Conservation (phyloP, 2,888 invertebrate species). For the Eupithecia insigniata region DNA sequence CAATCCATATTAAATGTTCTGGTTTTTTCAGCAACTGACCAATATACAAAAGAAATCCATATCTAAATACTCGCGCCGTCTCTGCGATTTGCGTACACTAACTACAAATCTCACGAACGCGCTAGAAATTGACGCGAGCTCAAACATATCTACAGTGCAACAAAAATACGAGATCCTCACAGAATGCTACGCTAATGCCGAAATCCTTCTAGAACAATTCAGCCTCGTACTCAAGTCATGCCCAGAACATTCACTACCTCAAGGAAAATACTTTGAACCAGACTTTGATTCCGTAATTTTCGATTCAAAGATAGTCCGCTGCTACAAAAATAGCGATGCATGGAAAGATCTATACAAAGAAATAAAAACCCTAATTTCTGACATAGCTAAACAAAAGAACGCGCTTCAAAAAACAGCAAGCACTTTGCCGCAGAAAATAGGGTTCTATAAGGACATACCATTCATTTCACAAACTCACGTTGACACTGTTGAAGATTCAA, state of each 20-base stretch:
- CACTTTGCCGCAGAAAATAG: slow-evolving; percentile 63
- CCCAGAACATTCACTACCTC: slow-evolving; percentile 59
- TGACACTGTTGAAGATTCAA: slow-evolving; percentile 64
- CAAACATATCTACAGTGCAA: slow-evolving; percentile 65
- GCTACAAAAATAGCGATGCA: slow-evolving; percentile 71
- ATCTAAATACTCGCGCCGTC: slow-evolving; percentile 81
- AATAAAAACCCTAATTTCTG: slow-evolving; percentile 61
- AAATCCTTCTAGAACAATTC: slow-evolving; percentile 87
- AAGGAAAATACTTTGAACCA: slow-evolving; percentile 56
- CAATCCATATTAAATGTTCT: background rate
- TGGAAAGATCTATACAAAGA: slow-evolving; percentile 68
- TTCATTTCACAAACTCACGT: slow-evolving; percentile 69
- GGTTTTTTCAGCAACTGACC: slow-evolving; percentile 81
- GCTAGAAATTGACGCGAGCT: slow-evolving; percentile 61
- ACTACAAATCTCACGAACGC: slow-evolving; percentile 70
- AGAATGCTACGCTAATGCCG: slow-evolving; percentile 77
- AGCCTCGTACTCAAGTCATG: slow-evolving; percentile 85
- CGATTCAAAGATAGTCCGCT: slow-evolving; percentile 67
- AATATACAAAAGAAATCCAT: slow-evolving; percentile 87
- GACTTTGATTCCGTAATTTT: slow-evolving; percentile 71
- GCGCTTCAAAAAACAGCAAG: slow-evolving; percentile 64
- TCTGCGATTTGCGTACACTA: slow-evolving; percentile 83
- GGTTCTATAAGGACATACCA: slow-evolving; percentile 48
- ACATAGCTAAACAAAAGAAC: slow-evolving; percentile 70
- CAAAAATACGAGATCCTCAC: slow-evolving; percentile 71